Evolutionary conservation across 2,797 vertebrate genomes (phyloP), one percentile per base, ranked within the genome.

Genomic region (Mastacembelus armatus): DNA sequence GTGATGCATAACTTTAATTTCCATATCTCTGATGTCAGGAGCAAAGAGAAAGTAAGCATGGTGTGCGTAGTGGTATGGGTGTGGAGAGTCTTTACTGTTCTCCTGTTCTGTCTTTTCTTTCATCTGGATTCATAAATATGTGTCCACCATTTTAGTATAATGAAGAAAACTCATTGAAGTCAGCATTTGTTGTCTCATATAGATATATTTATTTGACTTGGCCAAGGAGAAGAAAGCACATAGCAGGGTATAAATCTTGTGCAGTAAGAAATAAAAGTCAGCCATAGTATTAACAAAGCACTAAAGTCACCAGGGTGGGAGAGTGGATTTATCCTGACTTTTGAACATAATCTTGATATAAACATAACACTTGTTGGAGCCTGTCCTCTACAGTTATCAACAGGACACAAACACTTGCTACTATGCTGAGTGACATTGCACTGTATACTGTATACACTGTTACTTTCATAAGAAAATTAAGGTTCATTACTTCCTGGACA

Each of bases 261-360:
- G 11, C 15, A 30, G 30, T 21, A 43, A 10, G 29, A 57, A 57
- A 38, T 10, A 21, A 39, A 47, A 29, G 21, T 22, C 51, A 24
- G 10, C 12, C 19, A 9, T 24, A 21, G 18, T 45, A 48, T 21
- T 30, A 22, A n/a, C 7, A 35, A 42, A 50, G 18, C 38, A 42
- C 9, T 15, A 32, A 48, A 44, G 22, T n/a, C 38, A 18, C 5
- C 19, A 19, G 21, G 43, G 12, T 12, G 21, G 12, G 6, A 12
- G 8, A 39, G 26, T 52, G n/a, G 7, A 24, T 54, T 48, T 42
- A 18, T 22, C 29, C 15, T 47, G 52, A 66, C 62, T 63, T 57
- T 47, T 58, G 42, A 60, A 49, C 39, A 55, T 49, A 30, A 59
- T 59, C 40, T 18, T 35, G 26, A 27, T 30, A 40, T 50, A 5